These are phyloP conservation scores for Oreochromis aureus DNA, from an alignment of 2,113 vertebrate species.

Conservation along the genomic window DNA sequence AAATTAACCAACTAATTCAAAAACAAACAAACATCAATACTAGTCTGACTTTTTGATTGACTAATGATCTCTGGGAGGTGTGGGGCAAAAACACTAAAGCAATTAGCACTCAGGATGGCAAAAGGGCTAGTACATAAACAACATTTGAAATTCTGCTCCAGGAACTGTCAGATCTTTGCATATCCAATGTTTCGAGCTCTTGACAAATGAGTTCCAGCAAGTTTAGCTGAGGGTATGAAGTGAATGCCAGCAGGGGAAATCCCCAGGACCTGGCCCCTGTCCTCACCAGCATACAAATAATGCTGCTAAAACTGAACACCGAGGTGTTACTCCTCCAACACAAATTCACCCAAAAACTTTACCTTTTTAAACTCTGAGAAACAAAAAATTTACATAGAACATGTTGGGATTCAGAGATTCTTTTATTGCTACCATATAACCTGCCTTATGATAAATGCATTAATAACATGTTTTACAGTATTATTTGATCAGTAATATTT, in stretches of 20 bases:
- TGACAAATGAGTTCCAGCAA: conserved; percentile 31
- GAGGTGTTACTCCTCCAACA: not conserved
- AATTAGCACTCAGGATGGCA: too few species aligned
- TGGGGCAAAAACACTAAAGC: too few species aligned
- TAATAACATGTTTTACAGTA: too few species aligned
- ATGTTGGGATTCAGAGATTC: too few species aligned
- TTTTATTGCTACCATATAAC: too few species aligned
- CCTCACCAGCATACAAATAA: conserved; percentile 1
- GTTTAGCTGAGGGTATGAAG: not conserved
- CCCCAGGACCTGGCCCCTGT: not conserved
- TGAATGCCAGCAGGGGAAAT: not conserved
- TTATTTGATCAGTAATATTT: too few species aligned
- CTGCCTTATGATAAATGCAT: too few species aligned
- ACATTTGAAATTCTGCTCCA: conserved; percentile 4
- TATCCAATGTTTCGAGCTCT: conserved; percentile 9
- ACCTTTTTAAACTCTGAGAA: not conserved
- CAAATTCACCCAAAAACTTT: not conserved
- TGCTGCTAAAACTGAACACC: not conserved
- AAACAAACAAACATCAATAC: too few species aligned
- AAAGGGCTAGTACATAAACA: too few species aligned
- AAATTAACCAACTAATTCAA: too few species aligned
- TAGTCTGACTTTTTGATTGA: too few species aligned
- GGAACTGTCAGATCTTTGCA: conserved; percentile 1
- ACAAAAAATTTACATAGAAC: not conserved
- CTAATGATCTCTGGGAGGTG: too few species aligned